These are phyloP conservation scores for Lamellibrachia columna DNA, from an alignment of 2,888 invertebrate genomes.

Conservation along the genomic window DNA sequence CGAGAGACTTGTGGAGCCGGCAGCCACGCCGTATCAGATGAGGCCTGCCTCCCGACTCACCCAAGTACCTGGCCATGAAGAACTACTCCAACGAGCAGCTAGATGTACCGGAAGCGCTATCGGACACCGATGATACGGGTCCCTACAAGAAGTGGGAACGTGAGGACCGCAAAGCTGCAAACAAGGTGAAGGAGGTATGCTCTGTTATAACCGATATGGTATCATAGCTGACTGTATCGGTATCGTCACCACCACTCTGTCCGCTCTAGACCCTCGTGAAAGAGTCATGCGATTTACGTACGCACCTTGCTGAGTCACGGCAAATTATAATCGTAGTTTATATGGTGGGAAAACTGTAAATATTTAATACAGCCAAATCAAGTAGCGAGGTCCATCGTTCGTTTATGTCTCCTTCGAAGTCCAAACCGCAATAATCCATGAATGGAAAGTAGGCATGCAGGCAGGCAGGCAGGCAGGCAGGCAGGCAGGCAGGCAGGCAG, in stretches of 20 bases:
- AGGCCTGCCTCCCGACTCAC: background rate
- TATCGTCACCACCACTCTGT: background rate
- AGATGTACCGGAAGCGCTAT: background rate
- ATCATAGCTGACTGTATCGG: background rate
- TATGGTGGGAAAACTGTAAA: background rate
- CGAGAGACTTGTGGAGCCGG: background rate
- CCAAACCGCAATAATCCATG: background rate
- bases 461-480: background rate
- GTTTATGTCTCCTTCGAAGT: background rate
- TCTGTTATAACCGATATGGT: background rate
- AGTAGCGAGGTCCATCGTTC: background rate
- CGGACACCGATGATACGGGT: background rate
- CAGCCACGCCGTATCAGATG: background rate
- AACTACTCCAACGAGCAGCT: background rate
- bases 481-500: background rate
- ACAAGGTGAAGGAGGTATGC: background rate
- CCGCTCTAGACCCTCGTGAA: background rate
- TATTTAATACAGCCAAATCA: background rate
- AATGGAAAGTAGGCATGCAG: background rate
- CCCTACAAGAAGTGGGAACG: background rate
- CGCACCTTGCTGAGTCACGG: background rate
- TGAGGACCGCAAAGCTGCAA: background rate
- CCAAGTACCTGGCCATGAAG: background rate
- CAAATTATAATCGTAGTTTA: background rate
- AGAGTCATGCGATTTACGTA: background rate